These are phyloP conservation scores for Sebastes paucispinis DNA, from an alignment of 2,797 vertebrate genomes.

Conservation along the genomic window DNA sequence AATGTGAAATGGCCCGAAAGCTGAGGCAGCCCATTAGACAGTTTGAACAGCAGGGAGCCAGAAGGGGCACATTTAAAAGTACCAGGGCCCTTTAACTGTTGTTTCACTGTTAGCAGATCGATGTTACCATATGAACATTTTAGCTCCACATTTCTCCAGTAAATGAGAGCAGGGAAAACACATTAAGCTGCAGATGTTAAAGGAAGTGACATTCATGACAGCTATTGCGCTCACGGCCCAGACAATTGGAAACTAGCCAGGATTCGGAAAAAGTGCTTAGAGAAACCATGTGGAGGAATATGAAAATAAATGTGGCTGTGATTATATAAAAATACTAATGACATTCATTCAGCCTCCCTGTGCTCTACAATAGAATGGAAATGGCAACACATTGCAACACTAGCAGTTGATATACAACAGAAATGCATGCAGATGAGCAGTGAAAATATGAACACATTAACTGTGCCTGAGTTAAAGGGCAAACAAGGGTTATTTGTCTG, in stretches of 20 bases:
- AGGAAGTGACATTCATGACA: constrained; percentile 46
- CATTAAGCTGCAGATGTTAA: constrained; percentile 42
- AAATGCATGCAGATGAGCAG: constrained; percentile 21
- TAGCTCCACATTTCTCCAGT: constrained; percentile 1
- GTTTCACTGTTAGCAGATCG: too few species aligned
- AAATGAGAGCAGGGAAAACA: constrained; percentile 15
- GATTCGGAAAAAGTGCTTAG: constrained; percentile 10
- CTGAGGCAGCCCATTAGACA: neutral
- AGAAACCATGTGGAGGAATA: constrained; percentile 13
- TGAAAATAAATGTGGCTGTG: constrained; percentile 26
- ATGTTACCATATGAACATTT: constrained; percentile 5
- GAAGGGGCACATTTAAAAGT: neutral
- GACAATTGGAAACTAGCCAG: constrained; percentile 36
- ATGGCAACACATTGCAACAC: neutral
- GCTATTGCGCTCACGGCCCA: constrained; percentile 20
- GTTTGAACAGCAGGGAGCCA: neutral
- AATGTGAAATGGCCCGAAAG: neutral
- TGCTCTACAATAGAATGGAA: neutral
- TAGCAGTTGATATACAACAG: neutral
- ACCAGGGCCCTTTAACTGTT: neutral
- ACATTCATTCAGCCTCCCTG: constrained; percentile 8
- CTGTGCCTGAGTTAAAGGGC: constrained; percentile 9
- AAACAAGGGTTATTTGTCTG: neutral
- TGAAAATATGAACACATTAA: constrained; percentile 7
- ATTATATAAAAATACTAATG: constrained; percentile 34